Percentiles rank a stretch among this genome's conserved stretches.
phyloP scores from a whole-genome alignment of 1,140 invertebrate genomes.

The Platorchestia sp. region DNA sequence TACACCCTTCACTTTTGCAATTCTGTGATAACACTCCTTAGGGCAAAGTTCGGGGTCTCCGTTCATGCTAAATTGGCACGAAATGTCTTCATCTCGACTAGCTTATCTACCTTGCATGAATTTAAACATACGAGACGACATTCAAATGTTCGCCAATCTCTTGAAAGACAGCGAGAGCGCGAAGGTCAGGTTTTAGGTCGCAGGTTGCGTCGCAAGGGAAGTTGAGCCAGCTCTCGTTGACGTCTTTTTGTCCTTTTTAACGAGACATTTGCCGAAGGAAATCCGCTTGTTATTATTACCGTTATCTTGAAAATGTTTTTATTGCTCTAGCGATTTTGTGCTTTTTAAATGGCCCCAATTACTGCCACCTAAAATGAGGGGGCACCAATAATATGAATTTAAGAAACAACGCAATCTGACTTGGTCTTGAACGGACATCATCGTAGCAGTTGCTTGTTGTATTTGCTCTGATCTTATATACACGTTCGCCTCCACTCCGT shows the following conservation, averaged over 20 bases:
- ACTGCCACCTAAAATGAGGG: not conserved
- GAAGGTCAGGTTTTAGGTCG: not conserved
- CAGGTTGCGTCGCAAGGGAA: not conserved
- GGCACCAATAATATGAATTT: not conserved
- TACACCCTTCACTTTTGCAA: not conserved
- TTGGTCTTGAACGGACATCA: not conserved
- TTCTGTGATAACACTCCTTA: not conserved
- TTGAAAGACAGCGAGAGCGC: not conserved
- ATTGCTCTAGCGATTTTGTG: not conserved
- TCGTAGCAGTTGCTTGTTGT: not conserved
- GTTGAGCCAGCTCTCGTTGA: not conserved
- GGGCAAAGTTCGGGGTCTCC: not conserved
- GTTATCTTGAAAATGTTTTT: not conserved
- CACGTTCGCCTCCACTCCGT: not conserved
- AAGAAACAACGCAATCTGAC: not conserved
- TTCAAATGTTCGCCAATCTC: not conserved
- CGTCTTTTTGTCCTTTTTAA: slow-evolving; percentile 32
- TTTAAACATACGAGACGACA: not conserved
- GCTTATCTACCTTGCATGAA: not conserved
- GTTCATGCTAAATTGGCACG: not conserved
- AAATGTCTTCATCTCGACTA: not conserved
- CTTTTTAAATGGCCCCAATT: not conserved
- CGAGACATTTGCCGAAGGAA: not conserved
- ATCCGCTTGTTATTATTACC: not conserved
- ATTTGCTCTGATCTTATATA: not conserved